Evolutionary conservation across 1,140 invertebrate genomes (phyloP).

Genomic region (Diorhabda elongata): DNA sequence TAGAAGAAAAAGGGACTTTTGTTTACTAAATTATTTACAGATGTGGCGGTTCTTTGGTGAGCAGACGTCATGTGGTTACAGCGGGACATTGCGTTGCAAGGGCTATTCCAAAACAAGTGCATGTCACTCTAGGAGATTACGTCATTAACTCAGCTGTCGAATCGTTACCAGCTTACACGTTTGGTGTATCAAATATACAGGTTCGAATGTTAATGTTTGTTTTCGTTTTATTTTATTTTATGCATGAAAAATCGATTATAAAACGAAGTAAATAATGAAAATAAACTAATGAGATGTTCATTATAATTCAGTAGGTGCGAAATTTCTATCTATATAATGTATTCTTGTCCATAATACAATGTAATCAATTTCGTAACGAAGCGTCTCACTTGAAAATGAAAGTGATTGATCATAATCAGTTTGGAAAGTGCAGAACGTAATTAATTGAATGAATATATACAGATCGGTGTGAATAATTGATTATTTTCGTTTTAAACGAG

Average conservation of each 20-base stretch:
- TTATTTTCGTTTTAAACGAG: too few species aligned
- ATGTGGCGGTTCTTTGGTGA: conserved; percentile 92
- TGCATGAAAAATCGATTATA: too few species aligned
- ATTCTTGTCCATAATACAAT: neutral
- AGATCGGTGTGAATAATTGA: too few species aligned
- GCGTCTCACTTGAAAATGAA: neutral
- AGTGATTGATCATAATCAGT: neutral
- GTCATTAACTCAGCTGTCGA: conserved; percentile 90
- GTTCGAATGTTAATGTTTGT: conserved; percentile 24
- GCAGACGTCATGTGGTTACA: conserved; percentile 87
- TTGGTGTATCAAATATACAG: conserved; percentile 78
- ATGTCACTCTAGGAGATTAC: conserved; percentile 89
- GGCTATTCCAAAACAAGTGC: conserved; percentile 81
- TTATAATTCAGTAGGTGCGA: too few species aligned
- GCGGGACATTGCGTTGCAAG: conserved; percentile 95
- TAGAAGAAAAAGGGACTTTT: neutral
- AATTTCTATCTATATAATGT: neutral
- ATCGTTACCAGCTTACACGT: conserved; percentile 83
- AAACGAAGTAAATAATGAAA: too few species aligned
- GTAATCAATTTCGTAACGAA: neutral
- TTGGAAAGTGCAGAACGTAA: too few species aligned
- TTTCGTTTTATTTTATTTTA: too few species aligned
- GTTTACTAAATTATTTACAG: conserved; percentile 49
- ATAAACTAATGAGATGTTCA: too few species aligned
- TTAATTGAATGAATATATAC: too few species aligned